Percentiles rank a stretch among this genome's conserved stretches.
These are phyloP conservation scores for Sesamia inferens DNA, from an alignment of 2,888 invertebrate genomes.

Conservation along the genomic window DNA sequence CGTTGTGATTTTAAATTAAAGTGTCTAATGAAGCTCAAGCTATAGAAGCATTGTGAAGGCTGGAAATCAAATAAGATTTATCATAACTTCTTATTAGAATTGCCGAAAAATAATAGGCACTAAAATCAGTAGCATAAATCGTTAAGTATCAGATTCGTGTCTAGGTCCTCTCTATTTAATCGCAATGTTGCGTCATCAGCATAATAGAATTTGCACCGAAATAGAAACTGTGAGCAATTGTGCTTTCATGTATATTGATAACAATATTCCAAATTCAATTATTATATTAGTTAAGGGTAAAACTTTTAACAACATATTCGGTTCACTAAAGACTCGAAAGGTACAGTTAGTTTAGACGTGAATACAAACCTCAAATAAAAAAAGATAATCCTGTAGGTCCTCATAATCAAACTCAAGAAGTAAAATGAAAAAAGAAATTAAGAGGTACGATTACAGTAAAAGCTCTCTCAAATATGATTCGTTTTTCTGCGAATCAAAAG, in stretches of 20 bases:
- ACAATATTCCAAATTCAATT: constrained; percentile 8
- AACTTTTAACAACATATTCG: not conserved
- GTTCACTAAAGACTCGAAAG: not conserved
- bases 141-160: constrained; percentile 26
- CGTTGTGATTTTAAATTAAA: not conserved
- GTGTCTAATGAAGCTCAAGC: not conserved
- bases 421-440: not conserved
- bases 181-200: constrained; percentile 58
- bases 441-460: not conserved
- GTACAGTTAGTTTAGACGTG: not conserved
- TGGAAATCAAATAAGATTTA: not conserved
- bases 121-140: constrained; percentile 9
- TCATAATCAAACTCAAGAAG: not conserved
- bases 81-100: not conserved
- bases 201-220: constrained; percentile 44
- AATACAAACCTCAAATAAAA: not conserved
- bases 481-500: not conserved
- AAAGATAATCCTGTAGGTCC: not conserved
- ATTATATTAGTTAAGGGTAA: not conserved
- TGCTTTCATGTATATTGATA: constrained; percentile 21
- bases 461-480: not conserved
- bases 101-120: not conserved
- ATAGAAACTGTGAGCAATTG: constrained; percentile 51
- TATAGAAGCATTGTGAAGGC: not conserved
- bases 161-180: constrained; percentile 47